Percentiles rank a stretch among this genome's conserved stretches.
Evolutionary conservation across 2,888 invertebrate species (phyloP).

Genomic region (Parnassius mnemosyne): DNA sequence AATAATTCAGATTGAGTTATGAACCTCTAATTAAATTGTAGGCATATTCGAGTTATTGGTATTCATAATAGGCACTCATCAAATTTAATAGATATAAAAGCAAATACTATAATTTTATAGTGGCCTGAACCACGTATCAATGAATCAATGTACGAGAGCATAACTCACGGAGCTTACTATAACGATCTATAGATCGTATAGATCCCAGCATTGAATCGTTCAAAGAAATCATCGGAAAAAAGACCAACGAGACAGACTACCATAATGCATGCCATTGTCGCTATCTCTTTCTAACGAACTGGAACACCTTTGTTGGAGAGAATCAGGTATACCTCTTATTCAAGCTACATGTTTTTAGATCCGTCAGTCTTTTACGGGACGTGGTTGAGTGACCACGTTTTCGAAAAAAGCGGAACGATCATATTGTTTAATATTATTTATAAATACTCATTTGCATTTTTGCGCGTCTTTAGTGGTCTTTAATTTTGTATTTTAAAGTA

Average conservation of each 20-base stretch:
- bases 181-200: slow-evolving; percentile 71
- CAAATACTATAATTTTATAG: slow-evolving; percentile 46
- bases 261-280: slow-evolving; percentile 74
- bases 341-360: slow-evolving; percentile 41
- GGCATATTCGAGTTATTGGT: slow-evolving; percentile 20
- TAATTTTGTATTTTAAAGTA: slow-evolving; percentile 19
- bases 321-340: slow-evolving; percentile 54
- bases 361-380: slow-evolving; percentile 47
- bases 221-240: slow-evolving; percentile 75
- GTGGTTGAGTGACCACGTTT: slow-evolving; percentile 33
- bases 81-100: slow-evolving; percentile 34
- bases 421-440: slow-evolving; percentile 27
- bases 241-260: slow-evolving; percentile 53
- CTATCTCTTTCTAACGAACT: slow-evolving; percentile 43
- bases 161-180: slow-evolving; percentile 65
- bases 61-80: slow-evolving; percentile 21
- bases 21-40: slow-evolving; percentile 18
- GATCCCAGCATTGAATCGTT: slow-evolving; percentile 59
- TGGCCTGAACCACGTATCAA: slow-evolving; percentile 46
- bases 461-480: slow-evolving; percentile 28
- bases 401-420: slow-evolving; percentile 24
- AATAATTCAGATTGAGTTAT: slow-evolving; percentile 13
- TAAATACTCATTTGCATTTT: slow-evolving; percentile 25
- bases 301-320: slow-evolving; percentile 34
- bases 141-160: slow-evolving; percentile 53